Base-by-base conservation (phyloP, 1,140 invertebrate species). In the Lepidostoma basale region DNA sequence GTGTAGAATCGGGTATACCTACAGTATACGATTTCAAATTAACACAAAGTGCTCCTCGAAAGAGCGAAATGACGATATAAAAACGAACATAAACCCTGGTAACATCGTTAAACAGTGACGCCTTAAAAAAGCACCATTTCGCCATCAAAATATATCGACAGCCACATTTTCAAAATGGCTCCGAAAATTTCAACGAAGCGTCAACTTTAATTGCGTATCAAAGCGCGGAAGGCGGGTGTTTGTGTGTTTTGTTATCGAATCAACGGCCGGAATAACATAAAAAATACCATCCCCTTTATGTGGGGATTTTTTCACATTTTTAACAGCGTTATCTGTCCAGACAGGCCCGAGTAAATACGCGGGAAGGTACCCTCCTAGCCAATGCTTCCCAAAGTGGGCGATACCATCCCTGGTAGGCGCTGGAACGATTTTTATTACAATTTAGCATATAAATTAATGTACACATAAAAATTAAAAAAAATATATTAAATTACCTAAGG, bases 161-260 rank as follows among this genome's bases (percentile, higher is more conserved):
- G 10, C 5, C 44, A 22, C 44, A 22, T 47, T 47, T 47, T 22
- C 44, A 25, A 47, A 47, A 47, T 47, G 44, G 44, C 12, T 12
- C 12, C 44, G 12, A 3, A 47, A 25, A 49, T 49, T 22, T 49
- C 18, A 12, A 23, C 45, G 45, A 2, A 22, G 44, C 44, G 45
- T 49, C 45, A 49, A 49, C 45, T 23, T 22, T 49, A 49, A 49
- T 49, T 49, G 45, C 45, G 45, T 49, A 49, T 49, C 45, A 49
- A 18, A 49, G 45, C 45, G 23, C 45, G 22, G 45, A 49, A 49
- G 45, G 45, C 45, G 45, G 23, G 20, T 49, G 23, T 49, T 18
- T 49, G 20, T 49, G 23, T 49, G 45, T 49, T 49, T 49, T 49
- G 45, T 49, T 49, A 49, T 49, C 45, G 45, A 49, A 49, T 49